Conservation (phyloP, 2,113 vertebrate genomes). For the Corythoichthys intestinalis region DNA sequence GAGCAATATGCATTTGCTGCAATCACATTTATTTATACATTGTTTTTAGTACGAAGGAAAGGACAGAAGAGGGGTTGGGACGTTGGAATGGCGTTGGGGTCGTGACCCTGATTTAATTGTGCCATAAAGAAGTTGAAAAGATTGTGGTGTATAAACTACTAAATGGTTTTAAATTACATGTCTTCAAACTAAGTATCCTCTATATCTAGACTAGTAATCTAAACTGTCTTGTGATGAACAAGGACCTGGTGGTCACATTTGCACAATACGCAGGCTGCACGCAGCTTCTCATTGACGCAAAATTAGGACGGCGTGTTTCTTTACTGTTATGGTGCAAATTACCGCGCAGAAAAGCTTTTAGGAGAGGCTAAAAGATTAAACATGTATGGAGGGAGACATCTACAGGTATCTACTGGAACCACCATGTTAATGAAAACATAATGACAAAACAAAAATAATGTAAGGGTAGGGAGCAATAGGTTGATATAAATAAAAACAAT, state of each 20-base stretch:
- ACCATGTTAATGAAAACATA: background rate
- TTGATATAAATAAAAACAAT: background rate
- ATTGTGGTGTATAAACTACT: background rate
- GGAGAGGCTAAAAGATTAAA: constrained; percentile 4
- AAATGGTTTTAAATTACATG: background rate
- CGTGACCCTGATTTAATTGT: background rate
- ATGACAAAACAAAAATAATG: background rate
- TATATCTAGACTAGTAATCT: background rate
- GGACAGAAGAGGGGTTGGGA: background rate
- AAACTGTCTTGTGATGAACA: background rate
- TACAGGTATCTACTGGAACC: constrained; percentile 33
- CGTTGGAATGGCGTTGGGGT: no score
- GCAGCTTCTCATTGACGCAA: background rate
- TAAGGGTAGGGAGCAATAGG: background rate
- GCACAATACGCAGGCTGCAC: no score
- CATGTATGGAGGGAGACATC: constrained; percentile 48
- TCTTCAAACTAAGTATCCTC: background rate
- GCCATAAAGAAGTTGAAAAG: background rate
- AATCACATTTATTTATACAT: background rate
- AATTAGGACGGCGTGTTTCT: constrained; percentile 1
- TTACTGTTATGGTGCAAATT: constrained; percentile 18
- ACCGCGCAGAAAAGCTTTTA: constrained; percentile 4
- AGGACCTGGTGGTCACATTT: background rate
- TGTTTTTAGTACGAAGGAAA: constrained; percentile 20
- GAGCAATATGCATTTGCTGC: background rate